These are phyloP conservation scores for Sitta europaea DNA, from an alignment of 2,113 vertebrate genomes.

Conservation along the genomic window DNA sequence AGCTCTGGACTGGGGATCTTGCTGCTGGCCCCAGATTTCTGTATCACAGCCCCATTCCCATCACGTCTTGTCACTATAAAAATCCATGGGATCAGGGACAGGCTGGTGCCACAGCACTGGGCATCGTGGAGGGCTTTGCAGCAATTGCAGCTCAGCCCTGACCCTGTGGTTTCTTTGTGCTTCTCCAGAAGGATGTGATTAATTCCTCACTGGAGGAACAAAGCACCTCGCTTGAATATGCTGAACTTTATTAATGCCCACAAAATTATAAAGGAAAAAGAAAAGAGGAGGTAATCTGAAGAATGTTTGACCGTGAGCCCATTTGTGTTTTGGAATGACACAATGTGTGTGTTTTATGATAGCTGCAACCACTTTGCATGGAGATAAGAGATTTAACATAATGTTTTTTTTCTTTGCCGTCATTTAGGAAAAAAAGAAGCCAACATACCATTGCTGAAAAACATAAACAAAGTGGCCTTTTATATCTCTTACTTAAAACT, in stretches of 20 bases:
- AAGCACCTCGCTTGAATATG: background rate
- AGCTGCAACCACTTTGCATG: conserved; percentile 10
- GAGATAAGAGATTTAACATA: conserved; percentile 52
- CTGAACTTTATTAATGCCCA: background rate
- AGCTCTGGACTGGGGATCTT: background rate
- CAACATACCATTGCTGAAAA: conserved; percentile 31
- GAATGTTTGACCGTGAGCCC: conserved; percentile 16
- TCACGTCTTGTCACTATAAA: background rate
- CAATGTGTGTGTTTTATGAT: conserved; percentile 61
- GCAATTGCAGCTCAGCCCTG: background rate
- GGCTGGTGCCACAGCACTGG: background rate
- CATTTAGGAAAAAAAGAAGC: conserved; percentile 17
- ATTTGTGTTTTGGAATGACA: conserved; percentile 54
- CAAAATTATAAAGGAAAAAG: background rate
- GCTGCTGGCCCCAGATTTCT: background rate
- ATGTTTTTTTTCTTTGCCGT: background rate
- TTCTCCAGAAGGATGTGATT: background rate
- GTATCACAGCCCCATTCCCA: background rate
- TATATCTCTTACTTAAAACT: conserved; percentile 23
- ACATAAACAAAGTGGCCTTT: conserved; percentile 50
- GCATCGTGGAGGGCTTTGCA: background rate
- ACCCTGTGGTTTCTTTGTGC: background rate
- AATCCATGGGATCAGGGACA: background rate
- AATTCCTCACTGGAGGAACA: background rate
- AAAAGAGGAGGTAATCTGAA: conserved; percentile 25